Base-by-base conservation (phyloP, 2,113 vertebrate species). In the Chinchilla lanigera region DNA sequence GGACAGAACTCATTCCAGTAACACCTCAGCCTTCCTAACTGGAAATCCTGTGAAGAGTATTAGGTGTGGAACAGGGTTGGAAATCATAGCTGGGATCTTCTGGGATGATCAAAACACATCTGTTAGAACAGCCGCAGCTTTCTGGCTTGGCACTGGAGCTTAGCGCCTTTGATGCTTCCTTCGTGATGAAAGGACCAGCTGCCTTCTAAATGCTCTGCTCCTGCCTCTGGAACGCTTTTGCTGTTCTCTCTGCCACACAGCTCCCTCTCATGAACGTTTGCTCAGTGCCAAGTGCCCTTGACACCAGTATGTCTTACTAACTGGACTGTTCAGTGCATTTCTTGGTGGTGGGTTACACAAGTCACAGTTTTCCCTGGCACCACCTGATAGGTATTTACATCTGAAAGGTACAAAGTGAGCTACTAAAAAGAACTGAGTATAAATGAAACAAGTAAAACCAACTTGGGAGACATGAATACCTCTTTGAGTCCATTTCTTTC, bases 101-200 rank as follows among this genome's bases (percentile, higher is more conserved):
- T 78, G 83, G 47, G 41, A 73, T 93, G 86, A 93, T 93, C 80
- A 87, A 14, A 96, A 97, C 78, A 50, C 65, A 12, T 80, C 10
- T 87, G 35, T 35, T 47, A 5, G 84, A 50, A 35, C 1, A 26
- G 73, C 35, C 13, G 30, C 4, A 30, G 56, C 94, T 94, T 58
- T 89, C 54, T 58, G 56, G 26, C 47, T 86, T 38, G 60, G 71
- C 88, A 60, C n/a, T n/a, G 22, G 61, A 77, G 50, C 73, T 83
- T 93, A 56, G 11, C 1, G 3, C 75, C 61, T 91, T 77, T 58
- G 85, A 75, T 86, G 71, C 41, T 58, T 84, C 7, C 30, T 58
- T 41, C n/a, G 86, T 54, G 56, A 60, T 86, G n/a, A 75, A 73
- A 92, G 83, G 81, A 47, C 60, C n/a, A 41, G 60, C 38, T 19